Conservation (phyloP, 1,140 invertebrate genomes). For the Stegodyphus mimosarum region DNA sequence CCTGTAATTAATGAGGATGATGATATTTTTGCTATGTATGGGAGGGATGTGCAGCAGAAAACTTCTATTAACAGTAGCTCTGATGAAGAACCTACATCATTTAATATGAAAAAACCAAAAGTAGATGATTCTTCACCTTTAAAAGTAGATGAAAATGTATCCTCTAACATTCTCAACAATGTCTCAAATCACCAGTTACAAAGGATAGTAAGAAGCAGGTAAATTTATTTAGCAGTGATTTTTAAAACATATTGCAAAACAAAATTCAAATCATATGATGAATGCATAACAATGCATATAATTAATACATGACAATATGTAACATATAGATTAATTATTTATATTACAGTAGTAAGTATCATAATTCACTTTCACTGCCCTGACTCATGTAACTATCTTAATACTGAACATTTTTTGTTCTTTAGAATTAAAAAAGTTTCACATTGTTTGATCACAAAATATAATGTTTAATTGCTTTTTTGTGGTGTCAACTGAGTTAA, state of each 20-base stretch:
- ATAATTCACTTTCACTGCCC: too few relatives aligned
- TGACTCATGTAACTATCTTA: too few relatives aligned
- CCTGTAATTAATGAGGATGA: slow-evolving; percentile 13
- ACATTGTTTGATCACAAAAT: too few relatives aligned
- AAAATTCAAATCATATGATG: neutral
- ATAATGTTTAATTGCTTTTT: too few relatives aligned
- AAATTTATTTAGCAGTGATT: neutral
- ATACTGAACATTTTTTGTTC: too few relatives aligned
- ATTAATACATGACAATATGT: too few relatives aligned
- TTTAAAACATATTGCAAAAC: neutral
- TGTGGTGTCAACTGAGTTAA: too few relatives aligned
- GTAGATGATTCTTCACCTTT: neutral
- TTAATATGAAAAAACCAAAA: neutral
- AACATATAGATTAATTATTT: too few relatives aligned
- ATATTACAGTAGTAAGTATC: too few relatives aligned
- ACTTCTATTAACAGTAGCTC: neutral
- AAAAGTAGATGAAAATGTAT: neutral
- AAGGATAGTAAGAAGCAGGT: neutral
- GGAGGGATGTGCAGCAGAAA: neutral
- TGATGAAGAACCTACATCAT: slow-evolving; percentile 7
- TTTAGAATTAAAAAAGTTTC: too few relatives aligned
- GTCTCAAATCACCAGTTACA: neutral
- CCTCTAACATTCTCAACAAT: neutral
- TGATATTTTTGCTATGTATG: slow-evolving; percentile 37
- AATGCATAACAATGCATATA: neutral